Evolutionary conservation across 2,797 vertebrate genomes (phyloP).

Genomic region (Tragelaphus eurycerus): DNA sequence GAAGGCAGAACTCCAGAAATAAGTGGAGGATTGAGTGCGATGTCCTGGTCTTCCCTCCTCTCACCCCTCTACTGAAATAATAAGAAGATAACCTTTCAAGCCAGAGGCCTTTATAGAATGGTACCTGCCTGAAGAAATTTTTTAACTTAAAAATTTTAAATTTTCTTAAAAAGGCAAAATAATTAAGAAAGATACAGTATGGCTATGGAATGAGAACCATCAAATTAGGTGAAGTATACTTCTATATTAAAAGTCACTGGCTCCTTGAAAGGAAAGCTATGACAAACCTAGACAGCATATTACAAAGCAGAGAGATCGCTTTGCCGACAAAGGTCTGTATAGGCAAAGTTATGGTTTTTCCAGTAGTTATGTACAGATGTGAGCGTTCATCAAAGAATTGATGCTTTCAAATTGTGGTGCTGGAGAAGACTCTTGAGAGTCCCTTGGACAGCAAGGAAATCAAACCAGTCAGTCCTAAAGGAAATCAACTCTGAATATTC

Average conservation of each 20-base stretch:
- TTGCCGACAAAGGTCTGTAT: neutral
- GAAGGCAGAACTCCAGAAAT: neutral
- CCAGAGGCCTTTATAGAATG: neutral
- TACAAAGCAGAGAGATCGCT: neutral
- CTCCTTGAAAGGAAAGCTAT: neutral
- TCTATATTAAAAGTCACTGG: neutral
- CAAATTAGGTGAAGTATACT: neutral
- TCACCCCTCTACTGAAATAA: neutral
- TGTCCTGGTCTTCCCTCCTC: neutral
- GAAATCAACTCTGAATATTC: neutral
- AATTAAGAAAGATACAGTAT: neutral
- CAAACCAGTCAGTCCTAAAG: neutral
- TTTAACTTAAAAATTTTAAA: neutral
- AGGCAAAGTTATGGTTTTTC: neutral
- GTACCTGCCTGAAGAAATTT: neutral
- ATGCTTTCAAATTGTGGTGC: neutral
- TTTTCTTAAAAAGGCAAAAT: neutral
- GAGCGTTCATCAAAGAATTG: neutral
- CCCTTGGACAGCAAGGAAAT: neutral
- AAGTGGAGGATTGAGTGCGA: neutral
- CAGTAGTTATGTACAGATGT: neutral
- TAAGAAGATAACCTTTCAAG: neutral
- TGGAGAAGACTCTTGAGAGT: neutral
- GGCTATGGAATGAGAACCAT: neutral
- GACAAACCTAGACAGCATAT: neutral